A percentile compares a stretch with the other conserved stretches of the same genome.
phyloP scores from a whole-genome alignment of 35 echinoderm and acorn worm species.

The Lytechinus pictus region DNA sequence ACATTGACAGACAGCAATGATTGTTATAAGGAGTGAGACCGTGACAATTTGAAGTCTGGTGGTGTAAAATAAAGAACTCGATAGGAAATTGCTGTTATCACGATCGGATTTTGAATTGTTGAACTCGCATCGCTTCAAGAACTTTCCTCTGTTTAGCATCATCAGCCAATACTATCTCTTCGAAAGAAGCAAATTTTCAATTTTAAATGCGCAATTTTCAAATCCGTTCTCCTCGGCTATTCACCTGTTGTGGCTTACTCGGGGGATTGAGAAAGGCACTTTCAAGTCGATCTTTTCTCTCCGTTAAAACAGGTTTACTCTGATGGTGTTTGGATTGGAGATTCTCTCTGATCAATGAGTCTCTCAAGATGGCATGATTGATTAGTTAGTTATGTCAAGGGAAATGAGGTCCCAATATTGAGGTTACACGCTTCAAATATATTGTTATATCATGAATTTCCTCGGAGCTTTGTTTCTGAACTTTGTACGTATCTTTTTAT shows the following conservation, averaged over 20 bases:
- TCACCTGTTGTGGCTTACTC: neutral
- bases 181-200: too few relatives aligned
- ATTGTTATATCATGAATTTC: too few relatives aligned
- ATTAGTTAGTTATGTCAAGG: neutral
- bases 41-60: too few relatives aligned
- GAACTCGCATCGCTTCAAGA: too few relatives aligned
- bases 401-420: neutral
- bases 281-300: neutral
- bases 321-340: neutral
- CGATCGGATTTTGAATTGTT: too few relatives aligned
- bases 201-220: too few relatives aligned
- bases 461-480: neutral
- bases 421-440: neutral
- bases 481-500: neutral
- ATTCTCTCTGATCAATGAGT: neutral
- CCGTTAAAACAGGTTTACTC: neutral
- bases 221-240: neutral
- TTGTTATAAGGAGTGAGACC: too few relatives aligned
- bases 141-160: too few relatives aligned
- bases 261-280: neutral
- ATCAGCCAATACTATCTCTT: too few relatives aligned
- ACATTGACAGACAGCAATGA: too few relatives aligned
- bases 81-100: too few relatives aligned
- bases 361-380: neutral
- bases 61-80: too few relatives aligned